Evolutionary conservation across 2,888 invertebrate species (phyloP), one percentile per base, ranked within the genome.

Genomic region (Perithous albicinctus): DNA sequence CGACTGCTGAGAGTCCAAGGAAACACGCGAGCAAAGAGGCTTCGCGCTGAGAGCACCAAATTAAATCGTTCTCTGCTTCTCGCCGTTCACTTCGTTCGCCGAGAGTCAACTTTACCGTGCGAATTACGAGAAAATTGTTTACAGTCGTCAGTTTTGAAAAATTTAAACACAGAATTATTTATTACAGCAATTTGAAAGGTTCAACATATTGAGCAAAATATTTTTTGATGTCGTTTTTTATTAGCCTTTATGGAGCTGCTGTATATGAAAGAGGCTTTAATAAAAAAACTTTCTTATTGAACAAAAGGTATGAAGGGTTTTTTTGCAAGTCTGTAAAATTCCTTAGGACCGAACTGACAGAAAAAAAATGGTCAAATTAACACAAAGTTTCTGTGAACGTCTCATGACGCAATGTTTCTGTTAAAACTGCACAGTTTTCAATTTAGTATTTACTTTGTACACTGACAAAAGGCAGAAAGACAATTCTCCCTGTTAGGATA

Each of bases 31-130:
- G 80, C 69, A 38, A n/a, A n/a, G 51, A 48, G 61, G 46, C 35
- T 63, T 80, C 64, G 51, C 80, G 66, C 66, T 61, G 66, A 73
- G 79, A 67, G 75, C 63, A 75, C 75, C 69, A 75, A 80, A 80
- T 80, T 80, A 80, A 80, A 75, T 75, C 80, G 80, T 80, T 75
- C 69, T 12, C 29, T 41, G 46, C 26, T n/a, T n/a, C n/a, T 26
- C 66, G 32, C 54, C 63, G 70, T 67, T 56, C 51, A 43, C 41
- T 32, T 61, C 61, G 61, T 20, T 72, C 43, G 35, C 29, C 18
- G 56, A 38, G 56, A 38, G 46, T 56, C 15, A 78, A 66, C 78
- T 73, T 72, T 38, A 29, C 43, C 29, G 35, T 38, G 35, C 38
- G 54, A 29, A 72, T 64, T 26, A 64, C 78, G 48, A 18, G 18